These are phyloP conservation scores for Pararge aegeria DNA, from an alignment of 1,140 invertebrate genomes.

Conservation along the genomic window DNA sequence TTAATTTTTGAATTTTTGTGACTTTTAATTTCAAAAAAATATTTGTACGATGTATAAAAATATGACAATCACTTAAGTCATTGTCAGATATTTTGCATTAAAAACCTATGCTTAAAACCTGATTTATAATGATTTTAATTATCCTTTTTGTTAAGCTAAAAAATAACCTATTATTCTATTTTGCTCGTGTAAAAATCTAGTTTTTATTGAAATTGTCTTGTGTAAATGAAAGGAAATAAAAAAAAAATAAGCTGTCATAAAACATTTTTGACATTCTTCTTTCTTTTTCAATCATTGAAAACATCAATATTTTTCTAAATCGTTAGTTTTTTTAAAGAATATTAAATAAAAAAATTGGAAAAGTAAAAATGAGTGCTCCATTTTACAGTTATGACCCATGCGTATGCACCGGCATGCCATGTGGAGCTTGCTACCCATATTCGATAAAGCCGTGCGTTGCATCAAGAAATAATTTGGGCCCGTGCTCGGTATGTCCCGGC, in stretches of 20 bases:
- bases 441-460: constrained; percentile 57
- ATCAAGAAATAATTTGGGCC: constrained; percentile 49
- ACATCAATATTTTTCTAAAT: constrained; percentile 20
- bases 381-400: constrained; percentile 56
- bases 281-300: neutral
- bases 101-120: too few relatives aligned
- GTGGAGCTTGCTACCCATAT: constrained; percentile 63
- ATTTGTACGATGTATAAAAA: neutral
- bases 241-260: neutral
- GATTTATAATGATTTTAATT: neutral
- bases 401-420: constrained; percentile 55
- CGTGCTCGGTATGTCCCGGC: constrained; percentile 60
- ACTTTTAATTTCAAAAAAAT: neutral
- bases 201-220: too few relatives aligned
- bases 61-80: too few relatives aligned
- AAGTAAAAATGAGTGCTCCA: constrained; percentile 54
- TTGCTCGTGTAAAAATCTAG: too few relatives aligned
- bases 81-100: neutral
- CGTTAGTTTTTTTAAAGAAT: constrained; percentile 28
- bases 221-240: too few relatives aligned
- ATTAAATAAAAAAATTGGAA: constrained; percentile 36
- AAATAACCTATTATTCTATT: too few relatives aligned
- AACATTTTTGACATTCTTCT: neutral
- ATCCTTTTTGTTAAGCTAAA: too few relatives aligned
- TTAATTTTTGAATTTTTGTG: constrained; percentile 17